These are phyloP conservation scores for Watsonalla cultraria DNA, from an alignment of 2,888 invertebrate species.

Conservation along the genomic window DNA sequence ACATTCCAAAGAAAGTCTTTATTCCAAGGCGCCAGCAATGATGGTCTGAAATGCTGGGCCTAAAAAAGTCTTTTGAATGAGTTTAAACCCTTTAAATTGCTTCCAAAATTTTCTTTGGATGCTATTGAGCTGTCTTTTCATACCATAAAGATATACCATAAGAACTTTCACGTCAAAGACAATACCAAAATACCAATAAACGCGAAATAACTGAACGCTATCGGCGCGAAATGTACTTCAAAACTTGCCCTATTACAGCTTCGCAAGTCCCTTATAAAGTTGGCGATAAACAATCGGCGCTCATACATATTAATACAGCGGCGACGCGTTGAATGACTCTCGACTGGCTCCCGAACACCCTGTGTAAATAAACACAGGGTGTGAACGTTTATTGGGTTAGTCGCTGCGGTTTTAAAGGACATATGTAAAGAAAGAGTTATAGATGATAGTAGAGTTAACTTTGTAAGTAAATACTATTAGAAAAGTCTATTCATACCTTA, in stretches of 20 bases:
- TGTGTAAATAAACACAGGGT: constrained; percentile 37
- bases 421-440: too few species aligned
- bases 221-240: not conserved
- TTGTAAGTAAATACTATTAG: too few species aligned
- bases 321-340: constrained; percentile 47
- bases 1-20: too few species aligned
- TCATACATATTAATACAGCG: constrained; percentile 59
- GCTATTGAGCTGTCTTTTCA: not conserved
- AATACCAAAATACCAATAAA: not conserved
- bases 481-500: too few species aligned
- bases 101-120: not conserved
- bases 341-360: constrained; percentile 29
- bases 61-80: not conserved
- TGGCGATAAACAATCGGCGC: constrained; percentile 34
- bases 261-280: constrained; percentile 29
- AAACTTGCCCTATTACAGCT: constrained; percentile 18
- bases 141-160: not conserved
- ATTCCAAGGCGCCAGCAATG: too few species aligned
- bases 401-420: constrained; percentile 13
- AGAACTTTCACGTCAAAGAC: not conserved
- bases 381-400: constrained; percentile 23
- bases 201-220: constrained; percentile 1
- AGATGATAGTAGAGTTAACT: too few species aligned
- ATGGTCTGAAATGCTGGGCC: not conserved
- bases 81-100: not conserved